Conservation (phyloP, 1,140 invertebrate genomes). For the Apis dorsata region DNA sequence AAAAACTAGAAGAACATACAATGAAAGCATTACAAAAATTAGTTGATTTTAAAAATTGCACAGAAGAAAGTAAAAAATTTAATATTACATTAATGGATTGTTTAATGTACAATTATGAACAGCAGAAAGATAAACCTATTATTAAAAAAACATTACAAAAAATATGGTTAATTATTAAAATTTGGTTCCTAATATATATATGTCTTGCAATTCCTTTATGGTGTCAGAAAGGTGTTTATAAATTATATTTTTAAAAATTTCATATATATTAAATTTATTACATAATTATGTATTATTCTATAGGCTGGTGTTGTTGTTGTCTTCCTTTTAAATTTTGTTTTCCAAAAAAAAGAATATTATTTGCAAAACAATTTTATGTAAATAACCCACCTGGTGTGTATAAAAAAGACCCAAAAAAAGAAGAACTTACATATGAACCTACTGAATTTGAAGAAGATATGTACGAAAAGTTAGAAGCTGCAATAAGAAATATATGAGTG, state of each 20-base stretch:
- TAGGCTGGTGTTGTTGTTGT: conserved; percentile 76
- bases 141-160: conserved; percentile 54
- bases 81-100: conserved; percentile 69
- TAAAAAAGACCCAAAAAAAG: conserved; percentile 25
- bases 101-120: conserved; percentile 63
- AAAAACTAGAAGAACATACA: conserved; percentile 49
- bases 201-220: conserved; percentile 71
- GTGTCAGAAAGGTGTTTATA: conserved; percentile 70
- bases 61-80: conserved; percentile 60
- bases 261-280: background rate
- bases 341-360: conserved; percentile 65
- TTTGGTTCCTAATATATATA: conserved; percentile 73
- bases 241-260: conserved; percentile 23
- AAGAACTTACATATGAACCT: conserved; percentile 59
- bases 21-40: conserved; percentile 59
- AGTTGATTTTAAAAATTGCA: conserved; percentile 68
- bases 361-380: conserved; percentile 68
- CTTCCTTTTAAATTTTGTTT: conserved; percentile 71
- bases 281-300: background rate
- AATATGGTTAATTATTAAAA: conserved; percentile 63
- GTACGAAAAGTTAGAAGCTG: conserved; percentile 65
- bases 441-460: conserved; percentile 66
- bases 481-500: conserved; percentile 70
- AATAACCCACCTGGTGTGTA: conserved; percentile 70
- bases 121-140: conserved; percentile 54